phyloP scores from a whole-genome alignment of 2,888 invertebrate species.

The Dryomyza anilis region DNA sequence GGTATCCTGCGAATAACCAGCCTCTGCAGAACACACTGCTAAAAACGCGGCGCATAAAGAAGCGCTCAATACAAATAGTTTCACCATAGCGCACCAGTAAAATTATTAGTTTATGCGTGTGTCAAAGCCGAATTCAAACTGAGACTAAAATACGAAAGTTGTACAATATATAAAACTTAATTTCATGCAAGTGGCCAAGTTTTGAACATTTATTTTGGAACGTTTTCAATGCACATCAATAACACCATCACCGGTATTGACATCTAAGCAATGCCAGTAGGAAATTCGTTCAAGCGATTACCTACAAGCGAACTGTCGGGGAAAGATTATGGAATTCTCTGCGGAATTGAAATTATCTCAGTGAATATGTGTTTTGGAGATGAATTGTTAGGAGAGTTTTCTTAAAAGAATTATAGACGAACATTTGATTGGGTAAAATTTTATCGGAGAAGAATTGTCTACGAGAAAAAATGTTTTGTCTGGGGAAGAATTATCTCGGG shows the following conservation, averaged over 20 bases:
- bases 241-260: too few species aligned
- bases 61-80: too few species aligned
- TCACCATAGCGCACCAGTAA: not conserved
- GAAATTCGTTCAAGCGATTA: not conserved
- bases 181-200: conserved; percentile 1
- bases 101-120: not conserved
- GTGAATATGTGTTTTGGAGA: not conserved
- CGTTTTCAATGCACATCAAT: too few species aligned
- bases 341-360: not conserved
- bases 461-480: too few species aligned
- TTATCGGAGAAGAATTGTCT: too few species aligned
- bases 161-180: conserved; percentile 22
- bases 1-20: conserved; percentile 44
- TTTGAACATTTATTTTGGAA: conserved; percentile 8
- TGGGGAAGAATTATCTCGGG: too few species aligned
- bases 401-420: not conserved
- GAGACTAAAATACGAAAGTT: not conserved
- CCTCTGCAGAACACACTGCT: conserved; percentile 20
- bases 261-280: conserved; percentile 4
- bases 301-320: not conserved
- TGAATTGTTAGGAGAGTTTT: not conserved
- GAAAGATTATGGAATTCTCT: not conserved
- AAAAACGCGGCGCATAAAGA: conserved; percentile 28
- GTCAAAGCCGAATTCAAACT: conserved; percentile 12
- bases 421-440: too few species aligned